phyloP scores from a whole-genome alignment of 1,140 invertebrate genomes.

The Drosophila athabasca region DNA sequence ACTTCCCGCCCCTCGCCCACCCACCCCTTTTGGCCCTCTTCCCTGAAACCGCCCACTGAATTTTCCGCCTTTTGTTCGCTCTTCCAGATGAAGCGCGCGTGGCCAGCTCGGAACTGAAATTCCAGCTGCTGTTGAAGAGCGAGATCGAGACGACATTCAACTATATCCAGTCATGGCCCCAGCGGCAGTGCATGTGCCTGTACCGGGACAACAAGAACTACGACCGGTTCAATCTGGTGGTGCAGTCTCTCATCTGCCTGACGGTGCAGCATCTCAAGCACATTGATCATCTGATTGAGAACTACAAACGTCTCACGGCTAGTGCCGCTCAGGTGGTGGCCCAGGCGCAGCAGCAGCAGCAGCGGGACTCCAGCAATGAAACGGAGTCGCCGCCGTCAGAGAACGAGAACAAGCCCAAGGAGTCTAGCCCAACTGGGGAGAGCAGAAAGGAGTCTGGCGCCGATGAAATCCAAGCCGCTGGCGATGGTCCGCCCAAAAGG shows the following conservation, averaged over 20 bases:
- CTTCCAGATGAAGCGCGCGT: conserved; percentile 86
- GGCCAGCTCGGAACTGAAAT: conserved; percentile 86
- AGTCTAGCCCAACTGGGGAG: conserved; percentile 32
- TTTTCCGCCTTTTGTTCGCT: conserved; percentile 8
- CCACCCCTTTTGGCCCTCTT: not conserved
- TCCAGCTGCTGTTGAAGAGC: conserved; percentile 86
- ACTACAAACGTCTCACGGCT: conserved; percentile 70
- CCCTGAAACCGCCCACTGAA: conserved; percentile 1
- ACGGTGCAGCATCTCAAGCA: conserved; percentile 90
- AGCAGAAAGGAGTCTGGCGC: conserved; percentile 25
- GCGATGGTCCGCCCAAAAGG: conserved; percentile 55
- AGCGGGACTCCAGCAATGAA: conserved; percentile 46
- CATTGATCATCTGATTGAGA: conserved; percentile 86
- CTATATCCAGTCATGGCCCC: conserved; percentile 89
- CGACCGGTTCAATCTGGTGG: conserved; percentile 93
- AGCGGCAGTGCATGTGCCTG: conserved; percentile 95
- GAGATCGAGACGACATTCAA: conserved; percentile 88
- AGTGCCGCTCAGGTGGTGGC: conserved; percentile 70
- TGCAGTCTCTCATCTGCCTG: conserved; percentile 91
- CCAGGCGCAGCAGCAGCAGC: conserved; percentile 55
- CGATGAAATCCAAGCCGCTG: conserved; percentile 50
- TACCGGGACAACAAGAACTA: conserved; percentile 95
- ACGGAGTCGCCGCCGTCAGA: conserved; percentile 22
- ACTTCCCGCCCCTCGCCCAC: conserved; percentile 3
- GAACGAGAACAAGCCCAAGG: conserved; percentile 44